Evolutionary conservation across 2,888 invertebrate species (phyloP).

Genomic region (Nemotelus nigrinus): DNA sequence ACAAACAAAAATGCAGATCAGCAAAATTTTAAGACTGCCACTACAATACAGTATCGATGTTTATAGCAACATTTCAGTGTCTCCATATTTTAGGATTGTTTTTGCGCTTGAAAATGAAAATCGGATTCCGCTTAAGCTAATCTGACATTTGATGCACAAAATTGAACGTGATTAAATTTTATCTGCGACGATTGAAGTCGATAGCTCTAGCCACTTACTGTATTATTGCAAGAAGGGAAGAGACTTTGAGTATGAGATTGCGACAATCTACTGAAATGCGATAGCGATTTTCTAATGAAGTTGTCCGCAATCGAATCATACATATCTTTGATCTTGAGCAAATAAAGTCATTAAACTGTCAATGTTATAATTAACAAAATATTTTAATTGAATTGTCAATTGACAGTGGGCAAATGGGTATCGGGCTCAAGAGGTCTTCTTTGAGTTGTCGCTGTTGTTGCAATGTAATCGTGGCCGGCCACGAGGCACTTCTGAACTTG

Average conservation of each 20-base stretch:
- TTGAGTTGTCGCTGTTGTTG: not conserved
- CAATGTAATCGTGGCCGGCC: conserved; percentile 28
- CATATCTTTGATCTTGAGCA: conserved; percentile 41
- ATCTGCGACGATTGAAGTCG: too few species aligned
- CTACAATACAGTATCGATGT: not conserved
- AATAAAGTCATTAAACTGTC: conserved; percentile 55
- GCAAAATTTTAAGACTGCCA: not conserved
- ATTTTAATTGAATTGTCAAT: conserved; percentile 54
- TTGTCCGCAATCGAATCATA: conserved; percentile 24
- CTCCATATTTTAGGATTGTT: conserved; percentile 19
- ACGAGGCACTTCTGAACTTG: conserved; percentile 25
- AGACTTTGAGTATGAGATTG: not conserved
- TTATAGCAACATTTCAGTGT: conserved; percentile 8
- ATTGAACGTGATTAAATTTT: not conserved
- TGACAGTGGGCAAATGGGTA: conserved; percentile 39
- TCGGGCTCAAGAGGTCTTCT: not conserved
- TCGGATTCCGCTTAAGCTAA: conserved; percentile 4
- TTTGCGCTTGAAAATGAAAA: not conserved
- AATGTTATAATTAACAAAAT: conserved; percentile 54
- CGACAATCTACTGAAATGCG: conserved; percentile 17
- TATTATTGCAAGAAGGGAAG: not conserved
- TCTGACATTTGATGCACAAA: conserved; percentile 7
- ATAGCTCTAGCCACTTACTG: too few species aligned
- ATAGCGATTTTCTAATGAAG: conserved; percentile 33
- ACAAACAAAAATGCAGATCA: not conserved